A percentile compares a stretch with the other conserved stretches of the same genome.
Evolutionary conservation across 2,888 invertebrate genomes (phyloP).

Genomic region (Scaptomyza tumidula): DNA sequence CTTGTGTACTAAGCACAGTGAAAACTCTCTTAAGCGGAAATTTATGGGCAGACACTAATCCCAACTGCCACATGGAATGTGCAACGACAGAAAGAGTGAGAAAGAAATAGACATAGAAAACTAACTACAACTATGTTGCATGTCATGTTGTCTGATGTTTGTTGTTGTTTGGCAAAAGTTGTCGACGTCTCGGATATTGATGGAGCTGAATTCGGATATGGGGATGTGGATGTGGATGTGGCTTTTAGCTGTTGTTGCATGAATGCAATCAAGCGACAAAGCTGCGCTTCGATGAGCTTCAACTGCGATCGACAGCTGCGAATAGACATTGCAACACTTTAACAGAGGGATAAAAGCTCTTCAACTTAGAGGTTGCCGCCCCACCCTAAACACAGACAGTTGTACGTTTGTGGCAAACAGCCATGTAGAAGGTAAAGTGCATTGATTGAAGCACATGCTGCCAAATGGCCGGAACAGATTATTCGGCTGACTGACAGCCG

Average conservation of each 20-base stretch:
- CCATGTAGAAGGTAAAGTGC: constrained; percentile 52
- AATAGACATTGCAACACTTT: constrained; percentile 68
- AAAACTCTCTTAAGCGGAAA: too few relatives aligned
- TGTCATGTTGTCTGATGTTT: constrained; percentile 34
- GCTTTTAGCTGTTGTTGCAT: constrained; percentile 22
- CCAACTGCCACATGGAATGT: background rate
- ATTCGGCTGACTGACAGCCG: constrained; percentile 51
- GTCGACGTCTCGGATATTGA: constrained; percentile 22
- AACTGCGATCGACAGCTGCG: constrained; percentile 46
- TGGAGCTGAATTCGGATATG: constrained; percentile 18
- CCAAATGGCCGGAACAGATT: constrained; percentile 60
- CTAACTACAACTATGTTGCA: constrained; percentile 28
- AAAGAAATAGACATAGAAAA: background rate
- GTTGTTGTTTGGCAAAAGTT: constrained; percentile 21
- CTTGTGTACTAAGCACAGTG: too few relatives aligned
- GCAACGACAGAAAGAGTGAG: constrained; percentile 3
- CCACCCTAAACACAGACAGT: constrained; percentile 7
- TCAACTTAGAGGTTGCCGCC: constrained; percentile 35
- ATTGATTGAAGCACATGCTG: constrained; percentile 43
- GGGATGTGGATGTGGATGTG: constrained; percentile 50
- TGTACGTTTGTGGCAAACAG: constrained; percentile 26
- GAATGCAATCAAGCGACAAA: constrained; percentile 65
- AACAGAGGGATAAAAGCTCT: constrained; percentile 41
- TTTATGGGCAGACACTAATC: constrained; percentile 22
- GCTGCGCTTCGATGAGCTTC: constrained; percentile 67